Evolutionary conservation across 1,140 invertebrate genomes (phyloP), one percentile per base, ranked within the genome.

Genomic region (Hypothenemus hampei): DNA sequence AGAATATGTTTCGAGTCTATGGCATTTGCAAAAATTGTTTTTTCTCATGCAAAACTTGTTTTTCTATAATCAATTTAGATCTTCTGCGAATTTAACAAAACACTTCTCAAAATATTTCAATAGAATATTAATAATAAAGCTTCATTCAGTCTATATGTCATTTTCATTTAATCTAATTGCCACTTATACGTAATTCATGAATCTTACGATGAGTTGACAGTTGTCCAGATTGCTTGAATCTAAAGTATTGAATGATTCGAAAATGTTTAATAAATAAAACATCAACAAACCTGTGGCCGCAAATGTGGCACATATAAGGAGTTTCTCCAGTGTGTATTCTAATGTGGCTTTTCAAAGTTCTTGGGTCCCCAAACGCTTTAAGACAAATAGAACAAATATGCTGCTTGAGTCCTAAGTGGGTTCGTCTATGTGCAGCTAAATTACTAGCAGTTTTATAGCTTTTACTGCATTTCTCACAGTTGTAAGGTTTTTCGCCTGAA

Each of bases 401-500:
- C 45, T 73, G 70, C 53, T 72, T 76, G 7, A 77, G 72, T 8
- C 76, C 76, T 18, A 72, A 68, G 65, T 78, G 77, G 40, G 73
- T 74, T 46, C 68, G 68, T 58, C 75, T 73, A 48, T 78, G 77
- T 41, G 70, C 71, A 11, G 77, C 75, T 19, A 78, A 64, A 60
- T 78, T 77, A 47, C 74, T 75, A 49, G 73, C 75, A 52, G 74
- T 76, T 4, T 74, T 60, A 51, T 77, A 78, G 36, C 71, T 60
- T 26, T 76, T 76, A 1, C 70, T 70, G 52, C 77, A 78, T 65
- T 75, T 68, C 21, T 75, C 73, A 60, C 77, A 78, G 68, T 71
- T 69, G 43, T 77, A 78, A 22, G 72, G 69, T 40, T 75, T 62
- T 73, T 76, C 46, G 16, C 67, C 68, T 65, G 18, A 45, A 63